Evolutionary conservation across 2,888 invertebrate genomes (phyloP), one percentile per base, ranked within the genome.

Genomic region (Lamproptera curius): DNA sequence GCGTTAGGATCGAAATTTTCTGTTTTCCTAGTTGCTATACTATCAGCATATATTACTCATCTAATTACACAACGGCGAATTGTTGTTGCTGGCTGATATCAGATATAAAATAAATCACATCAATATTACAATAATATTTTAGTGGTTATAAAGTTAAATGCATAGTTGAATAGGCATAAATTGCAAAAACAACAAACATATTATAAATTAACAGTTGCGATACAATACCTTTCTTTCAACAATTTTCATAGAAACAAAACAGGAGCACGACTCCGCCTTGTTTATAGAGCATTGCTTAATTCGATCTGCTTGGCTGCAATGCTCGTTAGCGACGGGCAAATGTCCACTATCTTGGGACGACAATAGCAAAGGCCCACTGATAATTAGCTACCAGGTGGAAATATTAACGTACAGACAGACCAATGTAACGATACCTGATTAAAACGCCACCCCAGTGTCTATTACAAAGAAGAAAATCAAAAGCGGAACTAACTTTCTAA

Each of bases 1-100:
- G 50, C 50, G 43, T 49, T 43, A 35, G 26, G 16, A 28, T 20
- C 38, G 43, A 48, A 42, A 49, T 49, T 49, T 43, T 49, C 38
- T 49, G 43, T 49, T 49, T 39, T 39, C 20, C 34, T 31, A 17
- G 41, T 40, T 47, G 45, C 36, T 39, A n/a, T 11, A n/a, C 43
- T 42, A 37, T 38, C 43, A 39, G 46, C 42, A 53, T 53, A 20
- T 49, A 53, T 35, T 42, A 42, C 43, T 49, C 48, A 42, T 42
- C 38, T 33, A 38, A 15, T 10, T 34, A 42, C 39, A 26, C 39
- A 39, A 33, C 48, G 28, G 26, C 35, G 43, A 35, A 39, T 20
- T 39, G 42, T 23, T 49, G 39, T 39, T 43, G 42, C 26, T 38
- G 42, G 39, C 26, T 34, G 42, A 43, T 43, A 48, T 23, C 31